Conservation (phyloP, 2,797 vertebrate genomes). For the Coilia nasus region DNA sequence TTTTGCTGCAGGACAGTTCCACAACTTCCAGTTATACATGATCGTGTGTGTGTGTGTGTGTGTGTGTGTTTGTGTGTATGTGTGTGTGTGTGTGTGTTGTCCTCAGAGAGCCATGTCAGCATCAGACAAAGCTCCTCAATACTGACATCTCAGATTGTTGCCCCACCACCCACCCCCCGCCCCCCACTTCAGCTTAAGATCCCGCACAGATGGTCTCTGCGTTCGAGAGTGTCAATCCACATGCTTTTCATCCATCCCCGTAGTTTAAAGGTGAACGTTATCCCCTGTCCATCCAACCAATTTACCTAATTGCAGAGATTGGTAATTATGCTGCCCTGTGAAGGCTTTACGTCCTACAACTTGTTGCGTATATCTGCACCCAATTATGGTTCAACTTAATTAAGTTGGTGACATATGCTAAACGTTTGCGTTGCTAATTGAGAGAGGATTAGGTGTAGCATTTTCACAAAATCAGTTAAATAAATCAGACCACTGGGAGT, state of each 20-base stretch:
- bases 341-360: not conserved
- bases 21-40: not conserved
- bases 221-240: constrained; percentile 33
- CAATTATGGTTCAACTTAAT: not conserved
- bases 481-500: not conserved
- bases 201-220: constrained; percentile 39
- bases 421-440: not conserved
- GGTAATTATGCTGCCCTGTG: not conserved
- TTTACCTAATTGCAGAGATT: constrained; percentile 25
- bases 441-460: not conserved
- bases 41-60: constrained; percentile 26
- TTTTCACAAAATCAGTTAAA: not conserved
- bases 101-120: not conserved
- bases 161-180: too few relatives aligned
- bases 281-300: constrained; percentile 36
- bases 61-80: constrained; percentile 10
- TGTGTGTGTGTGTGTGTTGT: constrained; percentile 28
- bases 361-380: not conserved
- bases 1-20: not conserved
- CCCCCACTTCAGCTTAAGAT: constrained; percentile 19
- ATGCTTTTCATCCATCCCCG: constrained; percentile 21
- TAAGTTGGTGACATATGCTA: not conserved
- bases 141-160: not conserved
- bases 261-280: constrained; percentile 15
- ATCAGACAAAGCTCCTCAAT: not conserved